Evolutionary conservation across 2,888 invertebrate species (phyloP).

Genomic region (Parochlus steinenii): DNA sequence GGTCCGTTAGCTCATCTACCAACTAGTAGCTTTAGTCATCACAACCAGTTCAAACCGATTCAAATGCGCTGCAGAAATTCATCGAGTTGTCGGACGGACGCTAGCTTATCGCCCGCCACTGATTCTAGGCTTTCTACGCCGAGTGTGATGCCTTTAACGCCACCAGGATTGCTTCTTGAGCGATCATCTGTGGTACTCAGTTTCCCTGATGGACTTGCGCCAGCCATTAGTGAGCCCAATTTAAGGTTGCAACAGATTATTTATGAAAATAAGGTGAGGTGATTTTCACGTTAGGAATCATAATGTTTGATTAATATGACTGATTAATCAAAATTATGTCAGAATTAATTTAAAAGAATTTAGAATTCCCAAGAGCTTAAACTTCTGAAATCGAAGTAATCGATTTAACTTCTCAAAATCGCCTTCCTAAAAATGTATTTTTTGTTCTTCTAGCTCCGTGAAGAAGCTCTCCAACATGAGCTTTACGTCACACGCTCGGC

Average conservation of each 20-base stretch:
- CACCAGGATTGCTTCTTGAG: slow-evolving; percentile 30
- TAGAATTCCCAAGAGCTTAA: no score
- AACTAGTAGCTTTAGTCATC: no score
- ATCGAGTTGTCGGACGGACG: no score
- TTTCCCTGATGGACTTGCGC: slow-evolving; percentile 29
- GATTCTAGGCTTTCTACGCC: slow-evolving; percentile 24
- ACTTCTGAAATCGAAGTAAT: neutral
- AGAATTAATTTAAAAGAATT: no score
- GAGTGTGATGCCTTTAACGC: slow-evolving; percentile 34
- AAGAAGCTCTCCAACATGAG: slow-evolving; percentile 61
- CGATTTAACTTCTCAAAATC: neutral
- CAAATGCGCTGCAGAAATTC: slow-evolving; percentile 18
- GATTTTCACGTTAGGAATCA: neutral
- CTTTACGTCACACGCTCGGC: slow-evolving; percentile 61
- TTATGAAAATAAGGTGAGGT: slow-evolving; percentile 54
- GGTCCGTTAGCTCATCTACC: no score
- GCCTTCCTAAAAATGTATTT: slow-evolving; percentile 9
- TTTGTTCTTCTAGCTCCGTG: slow-evolving; percentile 40
- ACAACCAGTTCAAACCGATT: neutral
- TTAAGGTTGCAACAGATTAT: slow-evolving; percentile 64
- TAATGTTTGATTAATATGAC: neutral
- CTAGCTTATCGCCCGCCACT: slow-evolving; percentile 18
- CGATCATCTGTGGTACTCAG: slow-evolving; percentile 25
- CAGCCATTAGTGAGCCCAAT: slow-evolving; percentile 30
- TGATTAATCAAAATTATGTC: no score